Conservation (phyloP, 2,888 invertebrate genomes). For the Seladonia tumulorum region DNA sequence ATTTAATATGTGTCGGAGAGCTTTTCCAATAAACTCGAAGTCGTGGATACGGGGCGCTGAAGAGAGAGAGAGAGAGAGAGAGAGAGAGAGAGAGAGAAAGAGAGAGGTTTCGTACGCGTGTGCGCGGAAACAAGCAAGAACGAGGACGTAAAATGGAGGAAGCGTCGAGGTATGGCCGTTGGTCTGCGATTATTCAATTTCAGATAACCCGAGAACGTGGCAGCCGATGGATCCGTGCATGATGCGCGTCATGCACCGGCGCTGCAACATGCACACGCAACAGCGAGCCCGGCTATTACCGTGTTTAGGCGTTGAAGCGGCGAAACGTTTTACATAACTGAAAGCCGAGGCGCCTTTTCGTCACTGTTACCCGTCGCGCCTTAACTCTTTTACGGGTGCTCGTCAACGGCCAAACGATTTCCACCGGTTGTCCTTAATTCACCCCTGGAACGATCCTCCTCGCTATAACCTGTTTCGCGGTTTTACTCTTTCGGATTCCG, state of each 20-base stretch:
- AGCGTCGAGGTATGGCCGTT: constrained; percentile 35
- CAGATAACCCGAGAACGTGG: constrained; percentile 44
- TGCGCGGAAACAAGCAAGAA: background rate
- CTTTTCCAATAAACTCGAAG: background rate
- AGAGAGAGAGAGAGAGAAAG: background rate
- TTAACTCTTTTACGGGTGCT: constrained; percentile 32
- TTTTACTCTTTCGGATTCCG: background rate
- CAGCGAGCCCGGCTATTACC: constrained; percentile 50
- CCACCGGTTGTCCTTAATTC: background rate
- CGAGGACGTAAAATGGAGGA: constrained; percentile 9
- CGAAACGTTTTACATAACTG: constrained; percentile 65
- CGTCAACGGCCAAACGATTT: constrained; percentile 7
- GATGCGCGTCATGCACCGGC: constrained; percentile 56
- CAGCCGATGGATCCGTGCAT: constrained; percentile 25
- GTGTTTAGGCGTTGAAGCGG: constrained; percentile 52
- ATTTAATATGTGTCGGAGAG: background rate
- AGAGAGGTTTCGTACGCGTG: background rate
- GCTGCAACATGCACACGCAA: constrained; percentile 45
- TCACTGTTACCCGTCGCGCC: constrained; percentile 34
- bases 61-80: background rate
- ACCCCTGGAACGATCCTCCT: background rate
- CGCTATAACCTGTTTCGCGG: background rate
- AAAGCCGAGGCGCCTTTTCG: constrained; percentile 38
- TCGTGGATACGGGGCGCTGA: background rate
- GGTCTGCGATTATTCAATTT: constrained; percentile 55